These are phyloP conservation scores for Moxostoma hubbsi DNA, from an alignment of 2,797 vertebrate genomes.

Conservation along the genomic window DNA sequence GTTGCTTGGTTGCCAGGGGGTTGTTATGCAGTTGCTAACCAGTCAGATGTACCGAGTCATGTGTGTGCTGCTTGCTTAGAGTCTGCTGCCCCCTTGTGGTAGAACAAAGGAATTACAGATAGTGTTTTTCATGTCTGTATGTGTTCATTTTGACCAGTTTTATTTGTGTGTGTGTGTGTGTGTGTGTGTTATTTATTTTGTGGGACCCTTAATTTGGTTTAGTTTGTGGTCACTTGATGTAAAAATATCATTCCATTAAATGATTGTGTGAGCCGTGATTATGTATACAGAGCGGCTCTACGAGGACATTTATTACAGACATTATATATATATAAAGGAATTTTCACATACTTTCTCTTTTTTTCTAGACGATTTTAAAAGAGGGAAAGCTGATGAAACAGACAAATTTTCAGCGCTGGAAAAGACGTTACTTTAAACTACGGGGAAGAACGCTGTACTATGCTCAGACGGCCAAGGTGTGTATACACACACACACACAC, in stretches of 20 bases:
- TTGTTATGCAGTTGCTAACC: too few species aligned
- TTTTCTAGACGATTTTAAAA: constrained; percentile 88
- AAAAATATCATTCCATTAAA: constrained; percentile 3
- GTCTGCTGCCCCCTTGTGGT: background rate
- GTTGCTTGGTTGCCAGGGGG: too few species aligned
- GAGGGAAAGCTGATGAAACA: constrained; percentile 96
- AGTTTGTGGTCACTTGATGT: background rate
- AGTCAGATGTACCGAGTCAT: too few species aligned
- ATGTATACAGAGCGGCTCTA: too few species aligned
- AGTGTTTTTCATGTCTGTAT: background rate
- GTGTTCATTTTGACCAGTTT: too few species aligned
- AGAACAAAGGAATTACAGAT: background rate
- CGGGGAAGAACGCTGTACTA: constrained; percentile 94
- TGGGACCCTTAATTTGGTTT: too few species aligned
- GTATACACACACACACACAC: constrained; percentile 18
- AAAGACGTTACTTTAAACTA: constrained; percentile 95
- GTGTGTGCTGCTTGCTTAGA: background rate
- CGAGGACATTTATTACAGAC: background rate
- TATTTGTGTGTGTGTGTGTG: background rate
- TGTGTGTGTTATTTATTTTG: background rate
- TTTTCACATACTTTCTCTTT: too few species aligned
- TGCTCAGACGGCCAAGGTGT: constrained; percentile 93
- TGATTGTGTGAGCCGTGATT: constrained; percentile 1
- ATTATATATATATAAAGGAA: too few species aligned
- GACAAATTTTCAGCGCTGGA: constrained; percentile 97